phyloP scores from a whole-genome alignment of 2,113 vertebrate genomes.

The Channa argus region DNA sequence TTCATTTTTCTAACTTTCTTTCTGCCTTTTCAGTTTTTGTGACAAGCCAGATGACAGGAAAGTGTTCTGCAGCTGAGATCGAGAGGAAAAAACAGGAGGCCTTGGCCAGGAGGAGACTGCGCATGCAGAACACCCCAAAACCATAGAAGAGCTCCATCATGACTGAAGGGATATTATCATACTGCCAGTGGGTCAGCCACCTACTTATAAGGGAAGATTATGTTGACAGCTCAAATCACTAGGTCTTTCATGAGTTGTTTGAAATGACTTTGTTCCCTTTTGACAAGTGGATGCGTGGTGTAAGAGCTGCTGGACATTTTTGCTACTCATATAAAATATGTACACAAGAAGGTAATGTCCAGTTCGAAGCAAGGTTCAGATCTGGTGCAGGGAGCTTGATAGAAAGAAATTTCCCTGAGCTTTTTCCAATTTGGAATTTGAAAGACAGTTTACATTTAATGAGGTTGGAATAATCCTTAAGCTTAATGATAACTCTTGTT shows the following conservation, averaged over 20 bases:
- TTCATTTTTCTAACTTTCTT: conserved; percentile 23
- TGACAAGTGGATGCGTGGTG: not conserved
- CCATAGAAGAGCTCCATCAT: conserved; percentile 34
- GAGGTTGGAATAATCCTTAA: not conserved
- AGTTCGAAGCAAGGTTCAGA: not conserved
- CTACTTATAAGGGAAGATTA: too few relatives aligned
- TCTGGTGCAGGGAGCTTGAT: not conserved
- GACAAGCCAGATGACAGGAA: conserved; percentile 82
- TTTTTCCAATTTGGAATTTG: conserved; percentile 4
- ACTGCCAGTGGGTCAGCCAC: not conserved
- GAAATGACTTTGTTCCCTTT: not conserved
- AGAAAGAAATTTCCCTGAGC: not conserved
- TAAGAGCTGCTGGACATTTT: conserved; percentile 23
- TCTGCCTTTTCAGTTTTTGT: conserved; percentile 81
- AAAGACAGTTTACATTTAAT: not conserved
- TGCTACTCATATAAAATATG: conserved; percentile 26
- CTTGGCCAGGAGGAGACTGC: conserved; percentile 87
- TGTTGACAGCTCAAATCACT: too few relatives aligned
- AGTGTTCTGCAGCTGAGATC: conserved; percentile 91
- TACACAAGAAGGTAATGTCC: not conserved
- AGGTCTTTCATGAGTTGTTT: not conserved
- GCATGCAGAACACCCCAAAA: conserved; percentile 78
- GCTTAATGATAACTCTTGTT: too few relatives aligned
- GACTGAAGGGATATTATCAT: conserved; percentile 37
- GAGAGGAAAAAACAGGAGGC: conserved; percentile 94